Evolutionary conservation across 2,888 invertebrate genomes (phyloP).

Genomic region (Trachelus troglodyta): DNA sequence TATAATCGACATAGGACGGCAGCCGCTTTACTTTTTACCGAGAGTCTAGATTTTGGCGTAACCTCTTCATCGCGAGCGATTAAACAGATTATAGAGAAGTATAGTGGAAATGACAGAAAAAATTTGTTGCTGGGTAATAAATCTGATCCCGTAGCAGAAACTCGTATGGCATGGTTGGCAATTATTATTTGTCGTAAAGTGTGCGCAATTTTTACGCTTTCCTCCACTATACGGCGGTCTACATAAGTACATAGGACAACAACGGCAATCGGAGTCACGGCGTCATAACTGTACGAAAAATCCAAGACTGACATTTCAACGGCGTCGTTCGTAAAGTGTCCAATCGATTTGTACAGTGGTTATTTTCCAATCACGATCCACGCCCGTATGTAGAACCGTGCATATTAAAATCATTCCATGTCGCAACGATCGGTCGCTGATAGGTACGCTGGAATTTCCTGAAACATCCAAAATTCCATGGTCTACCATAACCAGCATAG

Average conservation of each 20-base stretch:
- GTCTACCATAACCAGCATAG: not conserved
- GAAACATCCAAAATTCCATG: not conserved
- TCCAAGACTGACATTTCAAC: not conserved
- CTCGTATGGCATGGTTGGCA: not conserved
- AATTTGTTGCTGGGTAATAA: not conserved
- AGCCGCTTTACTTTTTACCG: not conserved
- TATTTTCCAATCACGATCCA: not conserved
- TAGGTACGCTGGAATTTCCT: not conserved
- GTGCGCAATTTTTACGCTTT: not conserved
- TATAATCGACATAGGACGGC: not conserved
- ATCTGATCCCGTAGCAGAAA: not conserved
- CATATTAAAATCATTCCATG: not conserved
- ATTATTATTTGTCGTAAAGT: slow-evolving; percentile 8
- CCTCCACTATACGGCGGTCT: not conserved
- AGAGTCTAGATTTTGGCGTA: not conserved
- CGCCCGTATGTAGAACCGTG: not conserved
- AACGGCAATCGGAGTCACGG: not conserved
- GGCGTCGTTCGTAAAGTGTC: not conserved
- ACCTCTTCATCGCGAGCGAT: not conserved
- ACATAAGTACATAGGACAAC: too few relatives aligned
- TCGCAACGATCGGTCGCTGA: not conserved
- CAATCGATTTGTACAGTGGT: not conserved
- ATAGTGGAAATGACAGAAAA: not conserved
- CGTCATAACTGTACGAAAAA: not conserved
- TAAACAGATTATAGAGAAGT: not conserved